Base-by-base conservation (phyloP, 2,888 invertebrate genomes). In the Lithodes maja region DNA sequence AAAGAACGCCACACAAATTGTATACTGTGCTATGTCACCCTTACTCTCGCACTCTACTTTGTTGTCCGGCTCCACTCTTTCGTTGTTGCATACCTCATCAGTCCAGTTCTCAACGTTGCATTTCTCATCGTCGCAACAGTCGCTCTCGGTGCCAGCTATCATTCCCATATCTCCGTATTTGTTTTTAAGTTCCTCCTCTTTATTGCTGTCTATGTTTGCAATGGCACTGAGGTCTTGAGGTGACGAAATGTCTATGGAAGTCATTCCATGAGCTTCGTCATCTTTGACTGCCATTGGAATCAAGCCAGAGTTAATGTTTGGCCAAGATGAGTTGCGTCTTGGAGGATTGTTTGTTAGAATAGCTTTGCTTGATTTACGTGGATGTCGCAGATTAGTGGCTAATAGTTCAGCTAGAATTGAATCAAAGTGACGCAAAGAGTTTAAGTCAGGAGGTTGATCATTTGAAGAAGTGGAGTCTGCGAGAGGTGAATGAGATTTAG, bases 1-100 rank as follows among this genome's bases (percentile, higher is more conserved):
- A 2, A 83, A 75, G 49, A 87, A 87, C 7, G 83, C 83, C 3
- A 83, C 83, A n/a, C 87, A 87, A 17, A 87, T 53, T 17, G 87
- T 87, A 68, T 83, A 87, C 78, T 87, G 83, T 9, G 74, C 50
- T 69, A 87, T 7, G 7, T 49, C 3, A 2, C 74, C 79, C 5
- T 69, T 9, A 17, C 12, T 12, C 12, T 77, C 49, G 1, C 33
- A 12, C 49, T 50, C 49, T 12, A 15, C 49, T 49, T 33, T 33
- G 33, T 33, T 33, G 33, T 33, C 33, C 33, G 33, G 33, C 33
- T n/a, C 0, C 49, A 12, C 49, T 7, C 49, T 77, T 3, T 49
- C 12, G 17, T 50, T 49, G 77, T 2, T 77, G 77, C 49, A 12
- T 50, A 5, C 49, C 12, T 9, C 2, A 49, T 2, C 77, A 33